These are phyloP conservation scores for Orientallactaga sibirica DNA, from an alignment of 2,797 vertebrate species.

Conservation along the genomic window DNA sequence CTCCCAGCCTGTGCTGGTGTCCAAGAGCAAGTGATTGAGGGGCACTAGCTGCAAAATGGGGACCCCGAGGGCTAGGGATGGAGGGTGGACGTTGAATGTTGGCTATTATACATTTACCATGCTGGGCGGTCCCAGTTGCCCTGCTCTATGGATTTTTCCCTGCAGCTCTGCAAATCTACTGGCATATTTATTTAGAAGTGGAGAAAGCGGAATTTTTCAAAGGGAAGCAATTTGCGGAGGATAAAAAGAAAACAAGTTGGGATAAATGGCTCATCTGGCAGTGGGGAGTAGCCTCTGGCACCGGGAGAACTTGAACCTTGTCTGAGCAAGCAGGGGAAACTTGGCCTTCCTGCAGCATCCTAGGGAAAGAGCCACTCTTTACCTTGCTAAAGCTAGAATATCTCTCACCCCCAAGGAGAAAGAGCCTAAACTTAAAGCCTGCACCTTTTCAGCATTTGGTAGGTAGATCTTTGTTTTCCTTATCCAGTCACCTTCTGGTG, in stretches of 20 bases:
- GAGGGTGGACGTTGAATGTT: background rate
- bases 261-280: conserved; percentile 65
- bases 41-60: background rate
- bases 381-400: background rate
- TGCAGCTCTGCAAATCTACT: conserved; percentile 5
- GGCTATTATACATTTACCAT: background rate
- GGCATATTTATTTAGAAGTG: conserved; percentile 71
- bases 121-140: conserved; percentile 62
- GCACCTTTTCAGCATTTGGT: background rate
- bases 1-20: too few species aligned
- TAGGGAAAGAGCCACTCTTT: background rate
- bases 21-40: background rate
- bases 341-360: background rate
- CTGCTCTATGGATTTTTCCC: conserved; percentile 58
- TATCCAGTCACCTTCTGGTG: background rate
- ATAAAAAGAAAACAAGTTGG: conserved; percentile 68
- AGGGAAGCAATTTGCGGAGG: conserved; percentile 73
- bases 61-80: background rate
- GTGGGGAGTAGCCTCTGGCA: conserved; percentile 36
- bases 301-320: background rate
- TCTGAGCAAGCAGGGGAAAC: background rate
- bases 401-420: background rate
- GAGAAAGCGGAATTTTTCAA: conserved; percentile 77
- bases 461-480: background rate
- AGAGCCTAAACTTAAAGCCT: background rate